These are phyloP conservation scores for Aphaenogaster ashmeadi DNA, from an alignment of 1,140 invertebrate species.

Conservation along the genomic window DNA sequence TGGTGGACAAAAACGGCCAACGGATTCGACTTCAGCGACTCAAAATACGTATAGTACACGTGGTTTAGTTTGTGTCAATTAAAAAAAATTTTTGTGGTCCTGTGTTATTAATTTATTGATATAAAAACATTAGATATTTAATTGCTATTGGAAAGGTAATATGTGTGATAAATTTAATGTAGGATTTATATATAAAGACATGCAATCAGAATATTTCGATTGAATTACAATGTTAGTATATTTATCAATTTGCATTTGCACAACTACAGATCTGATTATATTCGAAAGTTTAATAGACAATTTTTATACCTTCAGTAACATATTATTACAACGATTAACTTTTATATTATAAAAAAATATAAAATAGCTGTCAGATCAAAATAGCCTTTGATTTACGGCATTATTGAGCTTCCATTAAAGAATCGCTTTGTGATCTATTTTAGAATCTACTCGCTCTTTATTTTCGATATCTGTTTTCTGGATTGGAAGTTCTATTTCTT, in stretches of 20 bases:
- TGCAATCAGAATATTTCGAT: neutral
- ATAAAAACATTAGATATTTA: neutral
- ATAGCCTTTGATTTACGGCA: neutral
- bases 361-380: neutral
- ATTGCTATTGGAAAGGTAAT: neutral
- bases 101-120: neutral
- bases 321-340: constrained; percentile 18
- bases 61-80: too few relatives aligned
- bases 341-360: constrained; percentile 7
- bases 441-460: neutral
- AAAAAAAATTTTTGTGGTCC: too few relatives aligned
- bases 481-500: neutral
- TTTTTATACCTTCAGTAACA: neutral
- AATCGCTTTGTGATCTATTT: neutral
- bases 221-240: constrained; percentile 5
- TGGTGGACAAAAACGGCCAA: too few relatives aligned
- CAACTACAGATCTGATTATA: neutral
- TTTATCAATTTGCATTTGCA: neutral
- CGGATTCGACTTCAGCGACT: too few relatives aligned
- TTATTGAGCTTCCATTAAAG: neutral
- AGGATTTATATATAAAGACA: neutral
- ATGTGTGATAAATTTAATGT: neutral
- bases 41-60: too few relatives aligned
- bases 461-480: neutral
- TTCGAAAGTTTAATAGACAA: constrained; percentile 10